Evolutionary conservation across 2,888 invertebrate species (phyloP).

Genomic region (Drosophila borborema): DNA sequence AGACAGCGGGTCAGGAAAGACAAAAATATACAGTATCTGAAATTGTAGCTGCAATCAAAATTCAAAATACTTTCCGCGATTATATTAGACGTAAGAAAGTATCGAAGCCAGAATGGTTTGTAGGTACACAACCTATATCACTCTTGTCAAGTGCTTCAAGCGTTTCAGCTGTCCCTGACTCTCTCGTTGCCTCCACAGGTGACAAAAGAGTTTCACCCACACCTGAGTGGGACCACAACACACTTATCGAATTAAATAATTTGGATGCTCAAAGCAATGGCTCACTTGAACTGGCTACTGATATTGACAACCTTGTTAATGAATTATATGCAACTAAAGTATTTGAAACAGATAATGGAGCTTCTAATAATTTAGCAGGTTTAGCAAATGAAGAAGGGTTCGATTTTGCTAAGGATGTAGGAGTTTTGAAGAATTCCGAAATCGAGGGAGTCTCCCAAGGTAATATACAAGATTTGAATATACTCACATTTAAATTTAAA

Average conservation of each 20-base stretch:
- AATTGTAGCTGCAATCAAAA: slow-evolving; percentile 41
- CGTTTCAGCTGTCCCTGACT: neutral
- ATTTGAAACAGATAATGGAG: slow-evolving; percentile 52
- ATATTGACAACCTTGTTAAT: slow-evolving; percentile 54
- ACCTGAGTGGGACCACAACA: slow-evolving; percentile 23
- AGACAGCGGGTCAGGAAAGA: neutral
- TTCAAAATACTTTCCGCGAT: slow-evolving; percentile 48
- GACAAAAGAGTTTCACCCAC: slow-evolving; percentile 21
- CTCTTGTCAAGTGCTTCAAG: slow-evolving; percentile 35
- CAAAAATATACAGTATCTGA: slow-evolving; percentile 20
- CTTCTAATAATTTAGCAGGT: slow-evolving; percentile 68
- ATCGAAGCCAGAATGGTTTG: slow-evolving; percentile 55
- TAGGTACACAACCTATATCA: slow-evolving; percentile 56
- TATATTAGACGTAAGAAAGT: slow-evolving; percentile 36
- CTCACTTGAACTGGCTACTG: slow-evolving; percentile 55
- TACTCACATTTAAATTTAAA: neutral
- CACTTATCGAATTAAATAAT: slow-evolving; percentile 26
- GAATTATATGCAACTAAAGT: slow-evolving; percentile 31
- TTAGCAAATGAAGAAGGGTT: slow-evolving; percentile 20
- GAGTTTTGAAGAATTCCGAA: slow-evolving; percentile 5
- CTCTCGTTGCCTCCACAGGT: slow-evolving; percentile 17
- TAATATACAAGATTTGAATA: slow-evolving; percentile 18
- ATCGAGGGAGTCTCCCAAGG: slow-evolving; percentile 17
- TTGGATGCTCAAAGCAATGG: slow-evolving; percentile 65
- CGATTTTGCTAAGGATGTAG: slow-evolving; percentile 31